These are phyloP conservation scores for Prosapia bicincta DNA, from an alignment of 2,888 invertebrate species.

Conservation along the genomic window DNA sequence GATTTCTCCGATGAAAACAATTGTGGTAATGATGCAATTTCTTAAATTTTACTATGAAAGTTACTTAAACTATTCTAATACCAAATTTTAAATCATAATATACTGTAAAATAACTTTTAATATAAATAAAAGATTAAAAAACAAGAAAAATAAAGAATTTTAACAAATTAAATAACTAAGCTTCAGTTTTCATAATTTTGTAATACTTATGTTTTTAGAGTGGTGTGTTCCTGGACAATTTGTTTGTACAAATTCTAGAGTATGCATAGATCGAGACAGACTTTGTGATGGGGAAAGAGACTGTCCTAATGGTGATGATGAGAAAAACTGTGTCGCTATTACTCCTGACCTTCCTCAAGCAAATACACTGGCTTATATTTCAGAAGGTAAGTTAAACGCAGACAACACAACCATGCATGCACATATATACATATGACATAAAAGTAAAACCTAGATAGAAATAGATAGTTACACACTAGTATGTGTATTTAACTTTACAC, in stretches of 20 bases:
- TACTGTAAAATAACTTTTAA: no score
- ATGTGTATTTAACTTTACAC: no score
- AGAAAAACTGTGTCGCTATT: slow-evolving; percentile 64
- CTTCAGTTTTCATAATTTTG: no score
- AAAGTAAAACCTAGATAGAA: no score
- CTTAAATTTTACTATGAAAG: slow-evolving; percentile 32
- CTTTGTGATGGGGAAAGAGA: slow-evolving; percentile 70
- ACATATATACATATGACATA: no score
- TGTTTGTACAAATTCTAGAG: slow-evolving; percentile 68
- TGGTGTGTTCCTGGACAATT: slow-evolving; percentile 71
- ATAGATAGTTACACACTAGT: no score
- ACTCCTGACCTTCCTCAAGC: slow-evolving; percentile 44
- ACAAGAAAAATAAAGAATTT: no score
- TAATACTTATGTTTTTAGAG: slow-evolving; percentile 50
- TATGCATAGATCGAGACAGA: slow-evolving; percentile 60
- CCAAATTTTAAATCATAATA: no score
- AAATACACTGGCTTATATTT: slow-evolving; percentile 58
- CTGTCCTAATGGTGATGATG: slow-evolving; percentile 72
- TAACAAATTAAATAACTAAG: no score
- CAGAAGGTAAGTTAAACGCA: slow-evolving; percentile 59
- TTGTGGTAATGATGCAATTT: slow-evolving; percentile 55
- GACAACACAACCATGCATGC: no score
- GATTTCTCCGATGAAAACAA: slow-evolving; percentile 74
- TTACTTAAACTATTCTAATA: not conserved
- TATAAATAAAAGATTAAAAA: not conserved